Percentiles rank a stretch among this genome's conserved stretches.
Conservation (phyloP, 2,888 invertebrate genomes). For the Pristionchus mayeri region DNA sequence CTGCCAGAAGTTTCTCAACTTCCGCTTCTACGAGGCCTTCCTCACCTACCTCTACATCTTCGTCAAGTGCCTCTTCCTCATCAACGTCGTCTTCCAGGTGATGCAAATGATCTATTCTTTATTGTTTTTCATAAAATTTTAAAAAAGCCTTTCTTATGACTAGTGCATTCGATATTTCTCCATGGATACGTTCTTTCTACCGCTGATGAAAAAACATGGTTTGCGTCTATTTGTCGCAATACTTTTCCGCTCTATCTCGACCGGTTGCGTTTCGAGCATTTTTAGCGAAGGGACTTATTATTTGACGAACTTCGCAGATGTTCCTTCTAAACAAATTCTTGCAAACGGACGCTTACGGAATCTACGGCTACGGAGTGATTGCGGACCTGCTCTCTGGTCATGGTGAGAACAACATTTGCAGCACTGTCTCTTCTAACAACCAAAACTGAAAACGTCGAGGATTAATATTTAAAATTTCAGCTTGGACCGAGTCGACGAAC, state of each 20-base stretch:
- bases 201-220: background rate
- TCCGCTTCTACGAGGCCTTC: conserved; percentile 73
- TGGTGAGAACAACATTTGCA: conserved; percentile 47
- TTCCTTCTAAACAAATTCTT: conserved; percentile 74
- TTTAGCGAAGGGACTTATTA: too few relatives aligned
- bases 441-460: background rate
- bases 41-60: conserved; percentile 72
- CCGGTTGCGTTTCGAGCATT: too few relatives aligned
- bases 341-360: conserved; percentile 70
- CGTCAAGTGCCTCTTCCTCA: conserved; percentile 71
- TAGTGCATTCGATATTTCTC: too few relatives aligned
- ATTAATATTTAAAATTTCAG: conserved; percentile 54
- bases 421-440: too few relatives aligned
- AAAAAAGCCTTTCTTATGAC: background rate
- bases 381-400: conserved; percentile 69
- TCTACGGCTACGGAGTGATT: conserved; percentile 75
- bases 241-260: too few relatives aligned
- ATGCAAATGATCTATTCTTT: too few relatives aligned
- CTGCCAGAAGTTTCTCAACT: background rate
- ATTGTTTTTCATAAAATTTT: too few relatives aligned
- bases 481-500: conserved; percentile 74
- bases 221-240: too few relatives aligned
- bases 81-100: conserved; percentile 72
- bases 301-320: conserved; percentile 65
- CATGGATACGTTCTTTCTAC: background rate